Evolutionary conservation across 2,797 vertebrate genomes (phyloP).

Genomic region (Erethizon dorsatum): DNA sequence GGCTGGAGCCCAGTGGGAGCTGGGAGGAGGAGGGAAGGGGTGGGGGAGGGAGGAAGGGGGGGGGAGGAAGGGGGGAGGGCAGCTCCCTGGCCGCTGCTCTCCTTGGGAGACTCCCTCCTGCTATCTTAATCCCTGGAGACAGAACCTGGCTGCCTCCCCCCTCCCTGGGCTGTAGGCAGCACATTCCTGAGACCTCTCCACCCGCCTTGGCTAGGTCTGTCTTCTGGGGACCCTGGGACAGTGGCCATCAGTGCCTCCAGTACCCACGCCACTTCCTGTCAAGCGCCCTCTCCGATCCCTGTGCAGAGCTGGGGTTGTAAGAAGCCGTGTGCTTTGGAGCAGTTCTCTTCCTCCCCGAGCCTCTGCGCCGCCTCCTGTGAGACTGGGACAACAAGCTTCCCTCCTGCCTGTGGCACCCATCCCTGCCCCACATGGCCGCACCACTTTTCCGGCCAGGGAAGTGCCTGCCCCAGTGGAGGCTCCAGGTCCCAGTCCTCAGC

Average conservation of each 20-base stretch:
- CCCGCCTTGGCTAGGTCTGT: not conserved
- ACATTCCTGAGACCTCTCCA: not conserved
- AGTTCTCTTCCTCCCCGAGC: not conserved
- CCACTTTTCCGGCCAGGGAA: not conserved
- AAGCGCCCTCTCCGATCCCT: not conserved
- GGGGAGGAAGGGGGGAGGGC: not conserved
- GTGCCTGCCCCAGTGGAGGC: not conserved
- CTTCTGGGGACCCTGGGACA: not conserved
- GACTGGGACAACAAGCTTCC: no score
- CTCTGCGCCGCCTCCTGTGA: not conserved
- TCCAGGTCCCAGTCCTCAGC: not conserved
- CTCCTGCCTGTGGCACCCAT: not conserved
- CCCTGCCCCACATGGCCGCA: not conserved
- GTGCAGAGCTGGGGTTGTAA: not conserved
- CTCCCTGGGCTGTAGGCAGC: not conserved
- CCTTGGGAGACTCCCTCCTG: slow-evolving; percentile 9
- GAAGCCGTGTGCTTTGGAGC: not conserved
- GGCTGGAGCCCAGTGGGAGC: not conserved
- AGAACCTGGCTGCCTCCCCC: slow-evolving; percentile 10
- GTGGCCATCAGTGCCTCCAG: accelerated
- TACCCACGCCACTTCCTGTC: not conserved
- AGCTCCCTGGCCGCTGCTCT: not conserved
- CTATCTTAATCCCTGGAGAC: slow-evolving; percentile 80
- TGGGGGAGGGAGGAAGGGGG: not conserved
- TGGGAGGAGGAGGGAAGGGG: not conserved